A percentile compares a stretch with the other conserved stretches of the same genome.
These are phyloP conservation scores for Nerophis lumbriciformis DNA, from an alignment of 2,113 vertebrate genomes.

Conservation along the genomic window DNA sequence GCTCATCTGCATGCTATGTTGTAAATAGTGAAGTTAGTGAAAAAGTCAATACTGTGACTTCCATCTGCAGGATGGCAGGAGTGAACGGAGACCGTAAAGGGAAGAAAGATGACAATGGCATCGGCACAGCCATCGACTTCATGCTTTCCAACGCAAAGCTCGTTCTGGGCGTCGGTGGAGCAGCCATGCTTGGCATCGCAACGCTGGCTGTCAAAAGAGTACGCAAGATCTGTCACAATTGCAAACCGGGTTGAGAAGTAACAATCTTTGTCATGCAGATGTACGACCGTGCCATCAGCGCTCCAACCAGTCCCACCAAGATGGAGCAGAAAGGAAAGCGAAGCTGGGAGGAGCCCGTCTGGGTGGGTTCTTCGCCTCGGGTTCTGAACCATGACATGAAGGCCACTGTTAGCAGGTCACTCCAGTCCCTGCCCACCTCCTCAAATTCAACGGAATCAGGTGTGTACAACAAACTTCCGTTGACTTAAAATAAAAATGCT, in stretches of 20 bases:
- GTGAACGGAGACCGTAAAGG: constrained; percentile 82
- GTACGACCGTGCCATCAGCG: constrained; percentile 92
- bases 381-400: constrained; percentile 88
- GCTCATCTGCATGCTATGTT: no score
- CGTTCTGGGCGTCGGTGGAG: constrained; percentile 93
- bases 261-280: constrained; percentile 70
- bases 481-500: constrained; percentile 1
- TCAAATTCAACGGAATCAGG: constrained; percentile 75
- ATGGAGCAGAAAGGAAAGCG: constrained; percentile 81
- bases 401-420: constrained; percentile 84
- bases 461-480: constrained; percentile 22
- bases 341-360: constrained; percentile 97
- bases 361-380: constrained; percentile 88
- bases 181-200: constrained; percentile 95
- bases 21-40: neutral
- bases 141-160: constrained; percentile 95
- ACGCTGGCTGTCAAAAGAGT: constrained; percentile 94
- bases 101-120: constrained; percentile 93
- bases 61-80: constrained; percentile 79
- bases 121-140: constrained; percentile 92
- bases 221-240: constrained; percentile 37
- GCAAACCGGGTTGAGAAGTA: neutral
- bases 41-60: neutral
- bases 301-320: constrained; percentile 92
- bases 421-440: constrained; percentile 87